Evolutionary conservation across 2,113 vertebrate species (phyloP), one percentile per base, ranked within the genome.

Genomic region (Cariama cristata): DNA sequence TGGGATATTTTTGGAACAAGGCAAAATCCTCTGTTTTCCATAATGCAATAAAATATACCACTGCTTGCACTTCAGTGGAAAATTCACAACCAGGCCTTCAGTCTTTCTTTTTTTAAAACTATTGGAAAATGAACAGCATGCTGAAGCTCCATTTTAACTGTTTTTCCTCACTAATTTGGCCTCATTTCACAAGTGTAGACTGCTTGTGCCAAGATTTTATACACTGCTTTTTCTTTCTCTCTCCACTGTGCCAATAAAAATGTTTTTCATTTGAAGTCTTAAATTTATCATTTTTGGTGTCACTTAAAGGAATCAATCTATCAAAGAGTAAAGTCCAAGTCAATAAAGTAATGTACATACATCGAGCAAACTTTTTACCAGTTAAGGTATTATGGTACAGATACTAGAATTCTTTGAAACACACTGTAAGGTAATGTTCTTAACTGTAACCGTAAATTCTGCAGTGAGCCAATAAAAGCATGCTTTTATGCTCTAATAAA

Each of bases 281-380:
- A 47, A 95, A 94, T 97, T 95, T 96, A 96, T 95, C 94, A 87
- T 67, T 96, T 96, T 93, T 3, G 6, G 44, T 90, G 62, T 97
- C 88, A 96, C 64, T 96, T 95, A 86, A 83, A 96, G 73, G n/a
- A 96, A 96, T 96, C 95, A 97, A 96, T 97, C 79, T 96, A 82
- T 96, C 94, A 94, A 8, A 9, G 62, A 93, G 86, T 93, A 98
- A 96, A 90, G 82, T 96, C 89, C 95, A 95, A 97, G 66, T 95
- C 97, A 96, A 87, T 97, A 95, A 96, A 94, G 79, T 93, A 86
- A 89, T 90, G 60, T 84, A 72, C 27, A 80, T 86, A 87, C 27
- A 95, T 84, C 79, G 91, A 84, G 49, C 42, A 93, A 94, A 93
- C 35, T 94, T 94, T 95, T 79, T 86, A 95, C 73, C 77, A 88